These are phyloP conservation scores for Spizella passerina DNA, from an alignment of 2,797 vertebrate genomes.

Conservation along the genomic window DNA sequence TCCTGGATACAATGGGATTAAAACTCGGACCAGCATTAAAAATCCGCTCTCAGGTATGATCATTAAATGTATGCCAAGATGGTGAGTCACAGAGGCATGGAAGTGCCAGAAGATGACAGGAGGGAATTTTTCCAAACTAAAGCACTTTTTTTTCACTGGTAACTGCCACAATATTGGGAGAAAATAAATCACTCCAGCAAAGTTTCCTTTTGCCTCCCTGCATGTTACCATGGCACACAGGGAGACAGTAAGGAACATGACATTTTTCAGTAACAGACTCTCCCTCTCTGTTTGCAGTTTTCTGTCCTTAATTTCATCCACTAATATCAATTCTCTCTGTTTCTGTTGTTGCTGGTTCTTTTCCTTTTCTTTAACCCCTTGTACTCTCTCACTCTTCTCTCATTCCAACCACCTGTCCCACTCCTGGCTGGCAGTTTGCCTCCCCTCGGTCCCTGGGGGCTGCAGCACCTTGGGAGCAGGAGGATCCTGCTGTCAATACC, in stretches of 20 bases:
- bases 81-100: neutral
- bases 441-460: neutral
- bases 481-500: neutral
- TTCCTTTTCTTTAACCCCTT: neutral
- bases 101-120: neutral
- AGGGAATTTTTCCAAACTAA: neutral
- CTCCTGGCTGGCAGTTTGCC: neutral
- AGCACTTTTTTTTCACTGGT: neutral
- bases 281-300: neutral
- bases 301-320: neutral
- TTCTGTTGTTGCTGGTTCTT: neutral
- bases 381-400: neutral
- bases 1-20: slow-evolving; percentile 91
- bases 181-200: neutral
- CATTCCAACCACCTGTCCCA: neutral
- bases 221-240: neutral
- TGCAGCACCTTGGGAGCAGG: neutral
- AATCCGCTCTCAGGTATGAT: slow-evolving; percentile 91
- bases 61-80: neutral
- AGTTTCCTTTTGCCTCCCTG: neutral
- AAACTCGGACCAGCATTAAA: slow-evolving; percentile 94
- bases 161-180: neutral
- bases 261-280: neutral
- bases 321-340: neutral
- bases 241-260: neutral